Evolutionary conservation across 2,888 invertebrate species (phyloP).

Genomic region (Habrosyne pyritoides): DNA sequence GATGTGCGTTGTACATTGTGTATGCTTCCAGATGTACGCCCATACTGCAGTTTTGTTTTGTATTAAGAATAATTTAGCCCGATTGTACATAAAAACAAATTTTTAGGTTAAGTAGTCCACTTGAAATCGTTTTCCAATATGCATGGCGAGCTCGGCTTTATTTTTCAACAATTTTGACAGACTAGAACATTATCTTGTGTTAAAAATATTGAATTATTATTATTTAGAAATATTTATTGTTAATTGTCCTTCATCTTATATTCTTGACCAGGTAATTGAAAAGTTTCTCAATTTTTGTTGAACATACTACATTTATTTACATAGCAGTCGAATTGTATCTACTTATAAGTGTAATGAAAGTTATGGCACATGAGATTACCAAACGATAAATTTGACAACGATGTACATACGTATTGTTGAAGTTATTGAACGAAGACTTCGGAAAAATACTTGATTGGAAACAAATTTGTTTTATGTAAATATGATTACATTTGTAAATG

Average conservation of each 20-base stretch:
- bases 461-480: not conserved
- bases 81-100: conserved; percentile 61
- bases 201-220: conserved; percentile 12
- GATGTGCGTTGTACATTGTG: not conserved
- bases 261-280: not conserved
- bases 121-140: conserved; percentile 55
- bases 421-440: not conserved
- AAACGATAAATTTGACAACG: not conserved
- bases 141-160: conserved; percentile 39
- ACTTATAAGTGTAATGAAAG: not conserved
- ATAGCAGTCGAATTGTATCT: not conserved
- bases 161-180: not conserved
- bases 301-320: not conserved
- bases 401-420: conserved; percentile 1
- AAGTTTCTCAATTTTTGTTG: not conserved
- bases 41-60: not conserved
- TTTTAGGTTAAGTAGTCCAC: conserved; percentile 62
- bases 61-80: not conserved
- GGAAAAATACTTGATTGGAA: not conserved
- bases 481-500: not conserved
- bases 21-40: conserved; percentile 1
- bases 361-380: not conserved
- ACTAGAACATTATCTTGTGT: not conserved
- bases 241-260: conserved; percentile 15
- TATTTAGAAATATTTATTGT: conserved; percentile 14